phyloP scores from a whole-genome alignment of 2,888 invertebrate genomes.

The Esperia sulphurella region DNA sequence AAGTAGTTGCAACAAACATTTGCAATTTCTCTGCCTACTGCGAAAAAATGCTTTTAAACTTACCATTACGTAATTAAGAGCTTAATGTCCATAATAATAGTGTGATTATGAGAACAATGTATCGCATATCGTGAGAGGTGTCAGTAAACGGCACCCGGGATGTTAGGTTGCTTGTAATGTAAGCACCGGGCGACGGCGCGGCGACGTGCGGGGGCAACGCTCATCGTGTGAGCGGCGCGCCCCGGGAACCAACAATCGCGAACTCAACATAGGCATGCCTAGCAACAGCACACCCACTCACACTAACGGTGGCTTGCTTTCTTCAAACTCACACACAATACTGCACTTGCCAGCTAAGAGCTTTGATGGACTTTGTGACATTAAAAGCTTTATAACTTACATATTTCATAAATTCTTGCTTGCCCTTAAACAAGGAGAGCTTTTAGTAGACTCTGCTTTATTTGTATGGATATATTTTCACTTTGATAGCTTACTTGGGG shows the following conservation, averaged over 20 bases:
- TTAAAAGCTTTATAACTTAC: constrained; percentile 27
- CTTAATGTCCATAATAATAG: constrained; percentile 17
- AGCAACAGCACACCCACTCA: constrained; percentile 63
- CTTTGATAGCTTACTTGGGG: too few relatives aligned
- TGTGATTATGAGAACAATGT: constrained; percentile 39
- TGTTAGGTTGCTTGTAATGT: constrained; percentile 18
- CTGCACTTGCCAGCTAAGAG: constrained; percentile 45
- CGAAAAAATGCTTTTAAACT: constrained; percentile 1
- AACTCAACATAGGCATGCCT: constrained; percentile 63
- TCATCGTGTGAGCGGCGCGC: constrained; percentile 74
- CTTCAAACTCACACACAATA: constrained; percentile 50
- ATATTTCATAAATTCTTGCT: background rate
- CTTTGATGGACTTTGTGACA: constrained; percentile 47
- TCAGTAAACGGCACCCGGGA: constrained; percentile 39
- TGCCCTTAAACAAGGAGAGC: constrained; percentile 17
- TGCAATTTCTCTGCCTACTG: background rate
- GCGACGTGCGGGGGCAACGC: constrained; percentile 61
- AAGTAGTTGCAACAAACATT: background rate
- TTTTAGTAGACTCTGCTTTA: too few relatives aligned
- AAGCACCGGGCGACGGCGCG: constrained; percentile 3
- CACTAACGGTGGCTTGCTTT: constrained; percentile 56
- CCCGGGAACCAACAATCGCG: constrained; percentile 59
- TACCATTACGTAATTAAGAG: constrained; percentile 11
- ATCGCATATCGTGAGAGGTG: constrained; percentile 42
- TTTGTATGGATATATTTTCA: too few relatives aligned